Conservation (phyloP, 2,113 vertebrate genomes). For the Dasyprocta punctata region DNA sequence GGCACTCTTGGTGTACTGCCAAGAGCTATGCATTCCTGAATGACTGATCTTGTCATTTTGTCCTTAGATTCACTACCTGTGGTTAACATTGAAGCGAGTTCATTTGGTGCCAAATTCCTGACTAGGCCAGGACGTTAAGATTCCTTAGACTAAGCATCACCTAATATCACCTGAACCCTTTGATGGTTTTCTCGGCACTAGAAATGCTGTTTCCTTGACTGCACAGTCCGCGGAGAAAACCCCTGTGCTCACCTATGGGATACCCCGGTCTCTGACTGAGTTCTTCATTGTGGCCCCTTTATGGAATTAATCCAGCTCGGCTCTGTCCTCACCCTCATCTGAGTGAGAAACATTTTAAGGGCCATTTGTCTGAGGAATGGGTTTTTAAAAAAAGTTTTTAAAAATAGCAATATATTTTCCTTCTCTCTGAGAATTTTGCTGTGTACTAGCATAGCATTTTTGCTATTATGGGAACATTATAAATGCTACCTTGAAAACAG, state of each 20-base stretch:
- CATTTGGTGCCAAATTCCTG: neutral
- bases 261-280: neutral
- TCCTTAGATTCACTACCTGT: neutral
- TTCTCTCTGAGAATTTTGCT: neutral
- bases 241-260: no score
- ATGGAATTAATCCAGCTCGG: neutral
- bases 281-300: neutral
- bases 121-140: neutral
- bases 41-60: neutral
- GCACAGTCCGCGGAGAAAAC: neutral
- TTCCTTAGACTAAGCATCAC: constrained; percentile 52
- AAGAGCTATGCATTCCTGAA: neutral
- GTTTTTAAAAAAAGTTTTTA: neutral
- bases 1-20: neutral
- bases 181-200: constrained; percentile 8
- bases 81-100: neutral
- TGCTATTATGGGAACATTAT: neutral
- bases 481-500: neutral
- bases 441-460: neutral
- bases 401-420: neutral
- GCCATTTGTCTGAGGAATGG: neutral
- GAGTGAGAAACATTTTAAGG: neutral
- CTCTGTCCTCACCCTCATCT: neutral
- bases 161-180: neutral
- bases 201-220: neutral